Evolutionary conservation across 2,888 invertebrate species (phyloP).

Genomic region (Hyposoter dolosus): DNA sequence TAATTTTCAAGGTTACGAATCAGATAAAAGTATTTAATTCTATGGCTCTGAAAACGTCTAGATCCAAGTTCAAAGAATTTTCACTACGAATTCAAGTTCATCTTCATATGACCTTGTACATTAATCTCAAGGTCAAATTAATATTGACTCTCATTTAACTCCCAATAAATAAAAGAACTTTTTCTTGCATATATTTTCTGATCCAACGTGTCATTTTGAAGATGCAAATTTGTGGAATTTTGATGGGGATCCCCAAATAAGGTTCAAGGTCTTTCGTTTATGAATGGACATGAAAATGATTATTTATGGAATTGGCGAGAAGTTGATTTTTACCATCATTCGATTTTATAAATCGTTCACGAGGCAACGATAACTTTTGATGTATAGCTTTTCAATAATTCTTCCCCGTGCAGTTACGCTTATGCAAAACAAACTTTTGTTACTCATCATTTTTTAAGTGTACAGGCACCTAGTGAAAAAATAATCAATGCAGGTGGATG

Average conservation of each 20-base stretch:
- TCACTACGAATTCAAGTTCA: not conserved
- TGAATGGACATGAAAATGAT: not conserved
- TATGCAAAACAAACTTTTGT: not conserved
- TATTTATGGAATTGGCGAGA: not conserved
- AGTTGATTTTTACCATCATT: not conserved
- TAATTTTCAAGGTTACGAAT: not conserved
- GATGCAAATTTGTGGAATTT: not conserved
- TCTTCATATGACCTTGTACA: not conserved
- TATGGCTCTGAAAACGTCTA: not conserved
- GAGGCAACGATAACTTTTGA: not conserved
- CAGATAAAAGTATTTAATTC: not conserved
- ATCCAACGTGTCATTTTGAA: not conserved
- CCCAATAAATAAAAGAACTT: not conserved
- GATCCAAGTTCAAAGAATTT: not conserved
- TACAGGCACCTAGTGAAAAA: not conserved
- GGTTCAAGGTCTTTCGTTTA: not conserved
- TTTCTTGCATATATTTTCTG: not conserved
- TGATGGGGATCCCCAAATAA: not conserved
- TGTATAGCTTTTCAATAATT: not conserved
- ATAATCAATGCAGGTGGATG: conserved; percentile 1
- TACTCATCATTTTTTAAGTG: not conserved
- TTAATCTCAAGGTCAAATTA: not conserved
- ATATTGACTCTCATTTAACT: not conserved
- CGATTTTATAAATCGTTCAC: not conserved
- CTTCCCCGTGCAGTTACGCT: not conserved